phyloP scores from a whole-genome alignment of 2,888 invertebrate genomes.

The Isotomurus palustris region DNA sequence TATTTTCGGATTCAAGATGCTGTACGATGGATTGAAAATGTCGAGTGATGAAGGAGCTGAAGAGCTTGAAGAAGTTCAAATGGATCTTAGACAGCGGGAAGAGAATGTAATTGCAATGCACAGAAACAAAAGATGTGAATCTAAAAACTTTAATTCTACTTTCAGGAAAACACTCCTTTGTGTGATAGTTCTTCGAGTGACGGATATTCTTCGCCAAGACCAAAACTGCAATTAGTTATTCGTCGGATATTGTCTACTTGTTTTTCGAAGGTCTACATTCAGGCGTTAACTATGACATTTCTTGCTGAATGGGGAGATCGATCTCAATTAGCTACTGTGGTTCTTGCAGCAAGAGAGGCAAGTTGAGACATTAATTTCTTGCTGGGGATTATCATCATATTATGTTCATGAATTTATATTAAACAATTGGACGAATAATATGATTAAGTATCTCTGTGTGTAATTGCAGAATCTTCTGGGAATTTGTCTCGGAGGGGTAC shows the following conservation, averaged over 20 bases:
- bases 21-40: slow-evolving; percentile 94
- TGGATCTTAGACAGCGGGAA: slow-evolving; percentile 84
- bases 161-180: slow-evolving; percentile 29
- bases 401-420: background rate
- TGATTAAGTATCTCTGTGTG: slow-evolving; percentile 21
- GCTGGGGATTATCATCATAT: background rate
- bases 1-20: slow-evolving; percentile 96
- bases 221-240: slow-evolving; percentile 24
- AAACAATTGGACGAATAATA: background rate
- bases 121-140: background rate
- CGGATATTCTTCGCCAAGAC: background rate
- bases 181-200: slow-evolving; percentile 7
- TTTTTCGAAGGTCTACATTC: slow-evolving; percentile 38
- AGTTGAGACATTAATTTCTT: slow-evolving; percentile 21
- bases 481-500: slow-evolving; percentile 84
- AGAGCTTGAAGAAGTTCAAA: slow-evolving; percentile 94
- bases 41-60: slow-evolving; percentile 88
- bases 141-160: background rate
- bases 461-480: slow-evolving; percentile 75
- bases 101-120: slow-evolving; percentile 53
- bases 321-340: slow-evolving; percentile 95
- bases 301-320: slow-evolving; percentile 99
- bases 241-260: slow-evolving; percentile 35
- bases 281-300: slow-evolving; percentile 90
- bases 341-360: slow-evolving; percentile 90